Evolutionary conservation across 2,888 invertebrate genomes (phyloP), one percentile per base, ranked within the genome.

Genomic region (Agonopterix subpropinquella): DNA sequence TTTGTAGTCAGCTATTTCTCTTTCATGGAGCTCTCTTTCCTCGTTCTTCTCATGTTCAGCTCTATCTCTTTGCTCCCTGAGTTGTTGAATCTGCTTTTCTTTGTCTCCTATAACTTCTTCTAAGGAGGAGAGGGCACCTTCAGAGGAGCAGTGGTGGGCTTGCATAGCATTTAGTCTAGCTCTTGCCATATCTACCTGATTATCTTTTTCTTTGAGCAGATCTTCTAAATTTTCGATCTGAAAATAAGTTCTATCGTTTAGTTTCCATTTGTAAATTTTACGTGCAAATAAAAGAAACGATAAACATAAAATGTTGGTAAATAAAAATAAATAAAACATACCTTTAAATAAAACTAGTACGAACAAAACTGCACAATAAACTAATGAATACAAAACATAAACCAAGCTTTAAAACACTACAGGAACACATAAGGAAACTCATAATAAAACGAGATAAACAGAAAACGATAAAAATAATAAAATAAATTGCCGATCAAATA

Each of bases 141-240:
- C 98, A 8, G 96, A 96, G 55, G 96, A 94, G 84, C 96, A 96
- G 73, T 97, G 96, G 72, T 98, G 97, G 11, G 96, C 96, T 89
- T 97, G 97, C 93, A 98, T 96, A 52, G 97, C 96, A 45, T 96
- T 95, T 46, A 96, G 81, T 61, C 97, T 91, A 36, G 96, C 96
- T 59, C 97, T 90, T 1, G 97, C 96, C 95, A 97, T 96, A 67
- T 98, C 97, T 49, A 99, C 95, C 90, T 98, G 98, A 82, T 97
- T 97, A 77, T 99, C 99, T 87, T 98, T 99, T 77, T 99, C 99
- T 84, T 97, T 97, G 47, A 99, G 90, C 48, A 98, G 90, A 73
- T 98, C 98, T 89, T 99, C 99, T 57, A 99, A 89, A 78, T 98
- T 98, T 88, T 99, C 99, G 73, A 99, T 96, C 97, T 99, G 80